phyloP scores from a whole-genome alignment of 2,797 vertebrate species.

The Thamnophis elegans region DNA sequence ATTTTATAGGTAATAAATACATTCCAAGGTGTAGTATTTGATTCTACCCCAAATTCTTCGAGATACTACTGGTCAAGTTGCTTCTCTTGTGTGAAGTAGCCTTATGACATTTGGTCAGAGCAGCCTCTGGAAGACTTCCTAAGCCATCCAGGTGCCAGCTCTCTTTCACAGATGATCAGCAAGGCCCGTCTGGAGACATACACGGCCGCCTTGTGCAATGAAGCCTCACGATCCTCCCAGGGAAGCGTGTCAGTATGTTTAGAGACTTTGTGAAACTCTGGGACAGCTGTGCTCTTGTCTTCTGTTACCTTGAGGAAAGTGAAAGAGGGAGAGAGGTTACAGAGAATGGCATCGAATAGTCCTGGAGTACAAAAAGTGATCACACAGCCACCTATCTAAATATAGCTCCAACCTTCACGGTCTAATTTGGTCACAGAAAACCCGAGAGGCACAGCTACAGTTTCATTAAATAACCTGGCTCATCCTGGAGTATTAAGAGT shows the following conservation, averaged over 20 bases:
- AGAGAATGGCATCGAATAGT: not conserved
- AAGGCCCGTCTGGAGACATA: constrained; percentile 49
- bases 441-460: not conserved
- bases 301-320: constrained; percentile 73
- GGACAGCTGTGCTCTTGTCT: constrained; percentile 74
- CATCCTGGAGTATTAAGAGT: not conserved
- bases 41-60: constrained; percentile 75
- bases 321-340: constrained; percentile 61
- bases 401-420: constrained; percentile 34
- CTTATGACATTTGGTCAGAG: constrained; percentile 65
- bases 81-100: constrained; percentile 47
- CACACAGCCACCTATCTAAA: not conserved
- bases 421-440: constrained; percentile 12
- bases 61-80: constrained; percentile 39
- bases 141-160: constrained; percentile 63
- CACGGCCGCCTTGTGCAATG: constrained; percentile 72
- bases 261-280: constrained; percentile 71
- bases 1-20: constrained; percentile 87
- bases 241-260: constrained; percentile 68
- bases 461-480: not conserved
- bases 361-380: not conserved
- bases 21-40: constrained; percentile 82
- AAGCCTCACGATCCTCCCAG: constrained; percentile 70
- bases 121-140: constrained; percentile 67
- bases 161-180: constrained; percentile 64